Conservation (phyloP, 2,113 vertebrate species). For the Pterophyllum scalare region DNA sequence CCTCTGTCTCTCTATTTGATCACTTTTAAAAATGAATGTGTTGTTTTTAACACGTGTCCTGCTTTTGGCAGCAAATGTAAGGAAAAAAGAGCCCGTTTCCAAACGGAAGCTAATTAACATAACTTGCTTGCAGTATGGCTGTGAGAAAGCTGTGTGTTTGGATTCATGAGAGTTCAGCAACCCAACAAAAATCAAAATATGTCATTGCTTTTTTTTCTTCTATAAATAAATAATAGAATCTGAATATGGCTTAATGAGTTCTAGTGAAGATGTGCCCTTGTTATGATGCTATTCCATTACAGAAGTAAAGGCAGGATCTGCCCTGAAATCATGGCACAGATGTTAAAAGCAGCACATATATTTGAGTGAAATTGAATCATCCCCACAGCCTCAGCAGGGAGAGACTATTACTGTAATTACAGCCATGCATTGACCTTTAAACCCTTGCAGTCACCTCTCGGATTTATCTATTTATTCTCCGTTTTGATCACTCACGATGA, state of each 20-base stretch:
- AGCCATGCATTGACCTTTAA: constrained; percentile 20
- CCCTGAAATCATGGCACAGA: background rate
- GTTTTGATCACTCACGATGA: constrained; percentile 9
- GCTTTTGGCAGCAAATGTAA: background rate
- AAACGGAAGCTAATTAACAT: background rate
- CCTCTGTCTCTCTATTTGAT: constrained; percentile 2
- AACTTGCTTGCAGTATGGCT: background rate
- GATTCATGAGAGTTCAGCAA: background rate
- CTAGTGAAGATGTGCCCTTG: background rate
- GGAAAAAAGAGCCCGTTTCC: background rate
- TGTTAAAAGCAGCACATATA: constrained; percentile 25
- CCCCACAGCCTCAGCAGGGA: constrained; percentile 16
- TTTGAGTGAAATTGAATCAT: constrained; percentile 7
- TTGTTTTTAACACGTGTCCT: constrained; percentile 24
- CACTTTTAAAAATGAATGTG: constrained; percentile 4
- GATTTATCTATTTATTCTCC: constrained; percentile 52
- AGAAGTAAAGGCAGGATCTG: background rate
- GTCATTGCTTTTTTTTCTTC: background rate
- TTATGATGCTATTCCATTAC: background rate
- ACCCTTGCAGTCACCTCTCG: constrained; percentile 5
- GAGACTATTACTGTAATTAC: constrained; percentile 44
- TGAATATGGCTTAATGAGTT: accelerated
- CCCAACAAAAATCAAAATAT: background rate
- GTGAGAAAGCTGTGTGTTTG: background rate
- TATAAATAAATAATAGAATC: background rate